Conservation (phyloP, 37 sponge, comb jelly and placozoan genomes). For the Crambe crambe region DNA sequence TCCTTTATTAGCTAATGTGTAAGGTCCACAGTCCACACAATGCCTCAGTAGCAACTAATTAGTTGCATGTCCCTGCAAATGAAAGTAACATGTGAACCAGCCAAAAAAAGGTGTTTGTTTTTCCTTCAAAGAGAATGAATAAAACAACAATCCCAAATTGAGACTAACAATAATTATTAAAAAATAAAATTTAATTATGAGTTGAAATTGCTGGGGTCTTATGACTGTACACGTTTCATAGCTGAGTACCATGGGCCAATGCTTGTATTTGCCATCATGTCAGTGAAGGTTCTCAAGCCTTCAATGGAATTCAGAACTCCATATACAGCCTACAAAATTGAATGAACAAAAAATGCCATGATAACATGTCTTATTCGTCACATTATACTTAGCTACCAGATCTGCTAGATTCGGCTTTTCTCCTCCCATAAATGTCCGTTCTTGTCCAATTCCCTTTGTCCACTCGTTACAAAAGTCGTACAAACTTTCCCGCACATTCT, state of each 20-base stretch:
- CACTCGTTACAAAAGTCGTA: slow-evolving; percentile 74
- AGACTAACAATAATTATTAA: no score
- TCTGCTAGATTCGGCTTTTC: slow-evolving; percentile 91
- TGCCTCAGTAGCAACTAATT: no score
- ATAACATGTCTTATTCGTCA: not conserved
- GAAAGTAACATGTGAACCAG: no score
- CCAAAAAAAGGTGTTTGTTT: no score
- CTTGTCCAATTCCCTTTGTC: slow-evolving; percentile 66
- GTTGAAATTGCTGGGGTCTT: no score
- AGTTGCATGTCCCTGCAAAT: no score
- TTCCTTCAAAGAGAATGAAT: no score
- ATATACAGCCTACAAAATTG: slow-evolving; percentile 68
- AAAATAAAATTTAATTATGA: no score
- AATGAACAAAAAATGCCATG: not conserved
- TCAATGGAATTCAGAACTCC: slow-evolving; percentile 84
- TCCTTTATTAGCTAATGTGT: no score
- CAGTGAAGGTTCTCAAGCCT: slow-evolving; percentile 73
- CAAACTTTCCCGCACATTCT: slow-evolving; percentile 74
- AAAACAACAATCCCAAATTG: no score
- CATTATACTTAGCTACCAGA: slow-evolving; percentile 55
- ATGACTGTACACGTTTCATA: no score
- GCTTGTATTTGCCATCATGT: slow-evolving; percentile 61
- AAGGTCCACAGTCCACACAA: no score
- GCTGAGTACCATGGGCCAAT: slow-evolving; percentile 76
- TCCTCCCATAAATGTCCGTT: slow-evolving; percentile 85